Conservation (phyloP, 2,113 vertebrate genomes). For the Ailuropoda melanoleuca region DNA sequence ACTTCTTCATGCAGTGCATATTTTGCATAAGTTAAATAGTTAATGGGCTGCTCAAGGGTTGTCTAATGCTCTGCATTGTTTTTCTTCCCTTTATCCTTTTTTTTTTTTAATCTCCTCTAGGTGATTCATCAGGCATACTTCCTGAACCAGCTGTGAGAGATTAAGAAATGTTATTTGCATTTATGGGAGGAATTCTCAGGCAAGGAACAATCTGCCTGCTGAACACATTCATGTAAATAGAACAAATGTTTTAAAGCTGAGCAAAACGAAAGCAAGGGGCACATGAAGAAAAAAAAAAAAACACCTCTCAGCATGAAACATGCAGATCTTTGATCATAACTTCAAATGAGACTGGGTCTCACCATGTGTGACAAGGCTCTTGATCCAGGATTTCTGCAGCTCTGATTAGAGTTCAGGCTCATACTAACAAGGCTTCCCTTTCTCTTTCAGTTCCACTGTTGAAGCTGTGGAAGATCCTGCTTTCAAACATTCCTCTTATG, state of each 20-base stretch:
- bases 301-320: constrained; percentile 27
- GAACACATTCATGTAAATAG: constrained; percentile 73
- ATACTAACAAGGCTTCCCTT: not conserved
- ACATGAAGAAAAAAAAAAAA: not conserved
- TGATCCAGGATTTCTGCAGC: not conserved
- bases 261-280: constrained; percentile 51
- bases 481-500: not conserved
- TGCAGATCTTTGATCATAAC: constrained; percentile 65
- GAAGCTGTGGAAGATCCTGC: not conserved
- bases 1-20: not conserved
- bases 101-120: constrained; percentile 40
- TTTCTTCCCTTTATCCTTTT: constrained; percentile 67
- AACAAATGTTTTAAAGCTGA: constrained; percentile 69
- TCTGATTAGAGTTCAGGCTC: not conserved
- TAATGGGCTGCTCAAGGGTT: constrained; percentile 22
- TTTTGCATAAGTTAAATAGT: constrained; percentile 67
- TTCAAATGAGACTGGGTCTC: constrained; percentile 60
- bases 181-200: constrained; percentile 61
- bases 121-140: constrained; percentile 72
- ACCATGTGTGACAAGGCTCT: constrained; percentile 1
- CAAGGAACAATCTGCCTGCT: constrained; percentile 71
- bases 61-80: constrained; percentile 55
- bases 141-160: constrained; percentile 66
- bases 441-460: not conserved
- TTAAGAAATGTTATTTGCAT: constrained; percentile 75